Conservation (phyloP, 2,113 vertebrate species). For the Varanus salvator region DNA sequence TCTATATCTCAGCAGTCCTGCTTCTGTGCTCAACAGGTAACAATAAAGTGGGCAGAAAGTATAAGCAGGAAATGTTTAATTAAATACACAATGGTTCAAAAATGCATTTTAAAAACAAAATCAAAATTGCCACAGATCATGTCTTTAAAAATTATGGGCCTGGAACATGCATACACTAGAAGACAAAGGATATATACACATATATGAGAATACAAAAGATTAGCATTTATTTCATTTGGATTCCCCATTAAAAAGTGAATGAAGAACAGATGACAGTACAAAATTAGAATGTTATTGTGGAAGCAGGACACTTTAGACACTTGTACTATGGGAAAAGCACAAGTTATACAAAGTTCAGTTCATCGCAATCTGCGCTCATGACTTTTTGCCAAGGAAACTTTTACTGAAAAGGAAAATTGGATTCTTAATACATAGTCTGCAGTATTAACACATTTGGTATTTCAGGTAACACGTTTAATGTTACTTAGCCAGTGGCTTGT, state of each 20-base stretch:
- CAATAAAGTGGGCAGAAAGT: background rate
- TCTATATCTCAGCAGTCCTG: background rate
- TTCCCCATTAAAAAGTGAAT: background rate
- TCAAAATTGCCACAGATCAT: background rate
- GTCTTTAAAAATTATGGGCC: background rate
- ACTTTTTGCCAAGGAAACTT: conserved; percentile 39
- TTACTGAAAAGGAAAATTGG: conserved; percentile 19
- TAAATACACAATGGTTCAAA: background rate
- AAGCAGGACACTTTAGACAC: background rate
- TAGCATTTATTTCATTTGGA: background rate
- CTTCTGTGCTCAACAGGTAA: background rate
- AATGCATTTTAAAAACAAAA: background rate
- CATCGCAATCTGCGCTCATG: conserved; percentile 6
- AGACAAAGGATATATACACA: background rate
- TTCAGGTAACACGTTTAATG: background rate
- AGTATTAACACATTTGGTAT: conserved; percentile 15
- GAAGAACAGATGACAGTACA: background rate
- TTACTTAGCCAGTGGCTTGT: background rate
- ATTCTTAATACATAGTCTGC: background rate
- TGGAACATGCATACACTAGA: no score
- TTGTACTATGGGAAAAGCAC: background rate
- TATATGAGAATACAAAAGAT: background rate
- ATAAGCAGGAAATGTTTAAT: background rate
- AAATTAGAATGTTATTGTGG: background rate
- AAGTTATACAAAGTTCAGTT: background rate